phyloP scores from a whole-genome alignment of 2,113 vertebrate genomes.

The Limnothrissa miodon region DNA sequence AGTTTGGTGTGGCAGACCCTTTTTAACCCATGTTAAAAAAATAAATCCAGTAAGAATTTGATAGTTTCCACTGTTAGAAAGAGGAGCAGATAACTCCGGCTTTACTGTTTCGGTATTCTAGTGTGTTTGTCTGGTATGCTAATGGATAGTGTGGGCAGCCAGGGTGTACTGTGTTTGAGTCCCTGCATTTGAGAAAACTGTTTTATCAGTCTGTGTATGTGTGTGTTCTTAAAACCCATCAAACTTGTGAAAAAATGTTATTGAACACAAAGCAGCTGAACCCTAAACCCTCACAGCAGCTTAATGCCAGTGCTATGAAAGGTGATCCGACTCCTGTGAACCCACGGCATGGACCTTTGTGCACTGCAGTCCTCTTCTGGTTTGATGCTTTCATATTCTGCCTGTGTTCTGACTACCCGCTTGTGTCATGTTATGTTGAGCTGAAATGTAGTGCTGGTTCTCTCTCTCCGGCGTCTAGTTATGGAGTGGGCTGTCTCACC shows the following conservation, averaged over 20 bases:
- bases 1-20: neutral
- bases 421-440: slow-evolving; percentile 7
- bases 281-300: neutral
- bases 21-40: neutral
- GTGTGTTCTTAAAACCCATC: neutral
- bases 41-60: neutral
- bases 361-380: neutral
- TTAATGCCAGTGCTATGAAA: neutral
- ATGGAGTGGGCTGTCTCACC: neutral
- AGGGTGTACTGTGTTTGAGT: neutral
- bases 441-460: neutral
- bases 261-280: neutral
- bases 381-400: neutral
- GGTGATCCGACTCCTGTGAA: neutral
- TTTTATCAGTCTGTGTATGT: neutral
- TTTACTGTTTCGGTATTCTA: neutral
- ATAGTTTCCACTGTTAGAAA: neutral
- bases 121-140: neutral
- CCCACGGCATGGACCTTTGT: neutral
- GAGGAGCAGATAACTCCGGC: neutral
- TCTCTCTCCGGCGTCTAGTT: slow-evolving; percentile 1
- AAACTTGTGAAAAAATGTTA: neutral
- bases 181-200: neutral
- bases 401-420: neutral
- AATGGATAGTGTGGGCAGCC: neutral